A percentile compares a stretch with the other conserved stretches of the same genome.
Evolutionary conservation across 37 sponge, comb jelly and placozoan genomes (phyloP).

Genomic region (Haliclona indistincta): DNA sequence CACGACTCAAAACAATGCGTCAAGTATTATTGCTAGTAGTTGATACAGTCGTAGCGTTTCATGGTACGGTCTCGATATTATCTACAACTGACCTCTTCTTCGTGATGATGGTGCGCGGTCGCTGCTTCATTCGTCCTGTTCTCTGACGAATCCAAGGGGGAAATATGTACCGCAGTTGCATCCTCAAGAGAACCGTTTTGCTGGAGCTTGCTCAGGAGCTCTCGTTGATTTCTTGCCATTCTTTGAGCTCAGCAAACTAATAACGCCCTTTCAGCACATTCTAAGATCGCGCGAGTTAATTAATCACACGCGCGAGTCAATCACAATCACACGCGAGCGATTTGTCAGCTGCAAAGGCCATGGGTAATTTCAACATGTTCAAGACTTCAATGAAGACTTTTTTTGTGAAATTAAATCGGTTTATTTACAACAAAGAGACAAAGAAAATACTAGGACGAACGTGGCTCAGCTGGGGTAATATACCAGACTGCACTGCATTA

Average conservation of each 20-base stretch:
- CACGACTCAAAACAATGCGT: too few relatives aligned
- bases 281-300: background rate
- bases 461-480: conserved; percentile 63
- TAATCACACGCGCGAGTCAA: background rate
- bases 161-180: conserved; percentile 30
- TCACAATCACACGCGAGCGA: background rate
- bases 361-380: too few relatives aligned
- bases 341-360: background rate
- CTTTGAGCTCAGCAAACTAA: background rate
- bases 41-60: too few relatives aligned
- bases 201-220: conserved; percentile 33
- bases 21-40: too few relatives aligned
- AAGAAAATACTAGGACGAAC: conserved; percentile 60
- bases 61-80: too few relatives aligned
- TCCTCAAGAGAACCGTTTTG: background rate
- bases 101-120: too few relatives aligned
- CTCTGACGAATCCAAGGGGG: too few relatives aligned
- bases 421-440: conserved; percentile 52
- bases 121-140: too few relatives aligned
- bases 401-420: background rate
- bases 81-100: too few relatives aligned
- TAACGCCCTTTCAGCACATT: background rate
- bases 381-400: background rate
- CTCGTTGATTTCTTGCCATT: conserved; percentile 20
- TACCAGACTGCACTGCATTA: background rate